These are phyloP conservation scores for Ochotona princeps DNA, from an alignment of 2,113 vertebrate species.

Conservation along the genomic window DNA sequence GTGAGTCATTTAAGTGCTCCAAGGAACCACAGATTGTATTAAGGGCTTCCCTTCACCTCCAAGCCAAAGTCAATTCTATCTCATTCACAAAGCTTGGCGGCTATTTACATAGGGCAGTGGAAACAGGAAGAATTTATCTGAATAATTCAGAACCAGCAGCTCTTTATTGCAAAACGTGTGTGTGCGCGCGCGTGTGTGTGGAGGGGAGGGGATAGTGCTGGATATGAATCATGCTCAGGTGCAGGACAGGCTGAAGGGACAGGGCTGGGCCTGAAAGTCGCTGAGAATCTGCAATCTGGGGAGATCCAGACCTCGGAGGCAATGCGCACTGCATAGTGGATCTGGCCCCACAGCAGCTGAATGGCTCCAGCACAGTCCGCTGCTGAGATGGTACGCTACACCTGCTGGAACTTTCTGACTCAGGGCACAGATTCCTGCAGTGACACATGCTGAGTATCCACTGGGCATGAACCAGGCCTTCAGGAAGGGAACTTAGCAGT, in stretches of 20 bases:
- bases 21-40: constrained; percentile 69
- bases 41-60: neutral
- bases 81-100: constrained; percentile 65
- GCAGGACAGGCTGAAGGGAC: neutral
- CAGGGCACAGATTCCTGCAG: too few relatives aligned
- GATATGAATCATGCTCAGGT: neutral
- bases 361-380: too few relatives aligned
- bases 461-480: too few relatives aligned
- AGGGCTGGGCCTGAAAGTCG: neutral
- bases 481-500: neutral
- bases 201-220: too few relatives aligned
- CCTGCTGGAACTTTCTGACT: too few relatives aligned
- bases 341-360: too few relatives aligned
- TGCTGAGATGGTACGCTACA: too few relatives aligned
- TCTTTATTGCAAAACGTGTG: constrained; percentile 21
- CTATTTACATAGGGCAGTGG: constrained; percentile 71
- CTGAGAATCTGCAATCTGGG: too few relatives aligned
- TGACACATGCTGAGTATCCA: too few relatives aligned
- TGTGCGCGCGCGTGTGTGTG: too few relatives aligned
- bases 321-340: too few relatives aligned
- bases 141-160: constrained; percentile 71
- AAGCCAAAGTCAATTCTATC: constrained; percentile 74
- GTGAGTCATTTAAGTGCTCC: constrained; percentile 74
- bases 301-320: too few relatives aligned
- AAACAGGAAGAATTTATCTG: constrained; percentile 51